A percentile compares a stretch with the other conserved stretches of the same genome.
These are phyloP conservation scores for Physeter macrocephalus DNA, from an alignment of 2,113 vertebrate genomes.

Conservation along the genomic window DNA sequence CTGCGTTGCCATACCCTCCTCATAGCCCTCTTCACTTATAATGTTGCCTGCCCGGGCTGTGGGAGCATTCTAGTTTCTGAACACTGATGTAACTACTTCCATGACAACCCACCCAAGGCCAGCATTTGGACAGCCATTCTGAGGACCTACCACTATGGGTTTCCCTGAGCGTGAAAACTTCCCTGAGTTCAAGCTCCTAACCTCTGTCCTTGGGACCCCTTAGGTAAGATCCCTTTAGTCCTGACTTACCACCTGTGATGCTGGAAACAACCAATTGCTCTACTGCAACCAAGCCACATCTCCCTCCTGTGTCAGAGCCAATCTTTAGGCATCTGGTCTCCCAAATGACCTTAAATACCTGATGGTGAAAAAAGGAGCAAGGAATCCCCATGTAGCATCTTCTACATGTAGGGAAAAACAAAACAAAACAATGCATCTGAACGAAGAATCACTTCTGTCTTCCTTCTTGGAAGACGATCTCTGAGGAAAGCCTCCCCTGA, in stretches of 20 bases:
- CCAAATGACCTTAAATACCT: background rate
- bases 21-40: background rate
- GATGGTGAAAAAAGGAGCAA: background rate
- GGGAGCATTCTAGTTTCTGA: slow-evolving; percentile 5
- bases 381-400: background rate
- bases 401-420: background rate
- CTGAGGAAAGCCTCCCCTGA: background rate
- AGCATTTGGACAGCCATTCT: background rate
- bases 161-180: background rate
- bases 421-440: background rate
- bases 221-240: background rate
- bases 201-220: background rate
- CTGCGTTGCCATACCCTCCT: background rate
- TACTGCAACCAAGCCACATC: background rate
- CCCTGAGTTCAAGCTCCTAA: background rate
- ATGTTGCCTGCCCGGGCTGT: background rate
- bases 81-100: background rate
- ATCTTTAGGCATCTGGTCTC: background rate
- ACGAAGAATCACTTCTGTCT: background rate
- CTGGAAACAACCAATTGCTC: background rate
- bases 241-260: background rate
- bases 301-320: background rate
- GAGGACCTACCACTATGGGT: background rate
- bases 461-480: background rate
- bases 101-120: background rate